phyloP scores from a whole-genome alignment of 2,797 vertebrate species.

The Zalophus californianus region DNA sequence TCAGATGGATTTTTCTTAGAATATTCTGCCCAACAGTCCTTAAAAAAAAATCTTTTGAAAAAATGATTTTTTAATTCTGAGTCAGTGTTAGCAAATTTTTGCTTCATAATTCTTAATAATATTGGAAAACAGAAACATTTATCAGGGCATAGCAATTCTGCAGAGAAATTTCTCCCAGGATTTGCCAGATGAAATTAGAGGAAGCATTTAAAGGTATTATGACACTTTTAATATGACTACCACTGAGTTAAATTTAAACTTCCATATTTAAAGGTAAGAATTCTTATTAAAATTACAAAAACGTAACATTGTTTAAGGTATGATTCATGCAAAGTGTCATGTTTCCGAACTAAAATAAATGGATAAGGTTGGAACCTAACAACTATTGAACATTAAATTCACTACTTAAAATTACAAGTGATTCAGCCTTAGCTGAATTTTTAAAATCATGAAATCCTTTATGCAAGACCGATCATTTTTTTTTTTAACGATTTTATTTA shows the following conservation, averaged over 20 bases:
- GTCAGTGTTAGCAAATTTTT: not conserved
- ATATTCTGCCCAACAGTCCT: not conserved
- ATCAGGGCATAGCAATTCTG: not conserved
- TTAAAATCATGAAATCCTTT: slow-evolving; percentile 39
- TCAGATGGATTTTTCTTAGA: not conserved
- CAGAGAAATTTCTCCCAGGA: slow-evolving; percentile 31
- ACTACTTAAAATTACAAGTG: slow-evolving; percentile 37
- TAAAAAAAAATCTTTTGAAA: slow-evolving; percentile 42
- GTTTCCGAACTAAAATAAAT: slow-evolving; percentile 59
- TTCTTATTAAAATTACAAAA: slow-evolving; percentile 60
- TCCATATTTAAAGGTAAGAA: slow-evolving; percentile 58
- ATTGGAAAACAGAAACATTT: slow-evolving; percentile 49
- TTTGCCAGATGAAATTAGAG: slow-evolving; percentile 56
- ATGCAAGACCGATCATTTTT: not conserved
- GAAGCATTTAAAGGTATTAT: slow-evolving; percentile 61
- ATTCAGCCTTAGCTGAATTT: slow-evolving; percentile 48
- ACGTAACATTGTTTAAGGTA: slow-evolving; percentile 35
- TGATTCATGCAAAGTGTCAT: slow-evolving; percentile 39
- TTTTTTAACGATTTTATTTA: too few species aligned
- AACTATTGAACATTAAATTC: slow-evolving; percentile 31
- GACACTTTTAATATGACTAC: slow-evolving; percentile 34
- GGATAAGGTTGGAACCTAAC: not conserved
- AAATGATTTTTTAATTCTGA: slow-evolving; percentile 55
- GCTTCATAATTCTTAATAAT: slow-evolving; percentile 41
- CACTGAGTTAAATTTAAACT: slow-evolving; percentile 60